Base-by-base conservation (phyloP, 2,113 vertebrate species). In the Urocolius indicus region DNA sequence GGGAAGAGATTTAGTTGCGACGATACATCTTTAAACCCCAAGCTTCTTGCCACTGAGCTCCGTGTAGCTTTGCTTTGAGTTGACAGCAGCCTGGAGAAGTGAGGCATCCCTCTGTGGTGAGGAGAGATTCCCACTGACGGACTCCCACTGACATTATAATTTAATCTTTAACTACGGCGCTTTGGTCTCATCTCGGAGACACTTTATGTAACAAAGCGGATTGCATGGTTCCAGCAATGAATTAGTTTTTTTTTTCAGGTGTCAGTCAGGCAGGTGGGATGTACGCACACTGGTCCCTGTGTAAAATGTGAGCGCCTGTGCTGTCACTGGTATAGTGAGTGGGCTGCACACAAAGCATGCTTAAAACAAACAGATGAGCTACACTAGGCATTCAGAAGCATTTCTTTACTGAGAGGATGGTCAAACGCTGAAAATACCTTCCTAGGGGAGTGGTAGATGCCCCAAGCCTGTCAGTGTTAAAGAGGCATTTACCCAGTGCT, bases 241-340 rank as follows among this genome's bases (percentile, higher is more conserved):
- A 15, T 84, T 63, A 17, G 38, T 52, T 75, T 41, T 36, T 52
- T 75, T 41, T 36, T 71, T 26, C 16, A 11, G 61, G 62, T 68
- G 5, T 61, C 32, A 10, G 69, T 14, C 65, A 27, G 68, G 45
- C 77, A 32, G 30, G 45, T 23, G 59, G 54, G 34, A 14, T 6
- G 2, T 10, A 11, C 13, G 19, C 13, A 1, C 1, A 0, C 68
- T 12, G 65, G 24, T 58, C 52, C 48, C 14, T 10, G 3, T 51
- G 48, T 30, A 15, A n/a, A 63, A 20, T 2, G 0, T 6, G 34
- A 87, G 48, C 43, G 62, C 26, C 15, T 34, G 1, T 15, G 55
- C n/a, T 59, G 20, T 32, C 10, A 4, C 43, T 20, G 48, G 6
- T 24, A 1, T 2, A 29, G 57, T 23, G 48, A 29, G 57, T 23